Base-by-base conservation (phyloP, 2,888 invertebrate genomes). In the Lepidonotus clava region DNA sequence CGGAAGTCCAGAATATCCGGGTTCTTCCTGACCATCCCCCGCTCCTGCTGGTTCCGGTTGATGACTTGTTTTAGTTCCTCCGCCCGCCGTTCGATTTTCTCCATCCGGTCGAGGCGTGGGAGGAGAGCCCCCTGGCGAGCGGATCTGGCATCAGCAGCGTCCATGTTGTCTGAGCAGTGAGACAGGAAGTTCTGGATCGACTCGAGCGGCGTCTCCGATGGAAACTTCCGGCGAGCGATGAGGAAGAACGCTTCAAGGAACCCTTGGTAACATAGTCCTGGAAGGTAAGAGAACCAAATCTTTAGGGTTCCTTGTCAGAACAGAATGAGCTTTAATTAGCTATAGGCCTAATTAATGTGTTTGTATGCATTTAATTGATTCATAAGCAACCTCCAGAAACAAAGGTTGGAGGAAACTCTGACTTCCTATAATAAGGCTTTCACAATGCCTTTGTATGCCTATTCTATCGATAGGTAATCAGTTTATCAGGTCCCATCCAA, bases 241-340 rank as follows among this genome's bases (percentile, higher is more conserved):
- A 91, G 91, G 71, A 92, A 90, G 88, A 93, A 93, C 0, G 92
- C 92, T 88, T 93, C 93, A 6, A 93, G 89, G 61, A 93, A 93
- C 24, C 92, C 93, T 87, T 92, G 92, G 87, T 91, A 93, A 85
- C 92, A 90, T 14, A 93, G 89, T 38, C 93, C 93, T 92, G 90
- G 1, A 89, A 87, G 32, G 24, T 28, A 14, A 83, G 28, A 84
- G n/a, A 36, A n/a, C n/a, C n/a, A n/a, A n/a, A n/a, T n/a, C n/a
- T n/a, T n/a, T n/a, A n/a, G n/a, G n/a, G n/a, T n/a, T n/a, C n/a
- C n/a, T n/a, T n/a, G n/a, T n/a, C n/a, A n/a, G n/a, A n/a, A n/a
- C n/a, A n/a, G n/a, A n/a, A n/a, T n/a, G n/a, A n/a, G n/a, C n/a
- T n/a, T n/a, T n/a, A n/a, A n/a, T n/a, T n/a, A n/a, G n/a, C n/a